A percentile compares a stretch with the other conserved stretches of the same genome.
These are phyloP conservation scores for Serranus cabrilla DNA, from an alignment of 2,797 vertebrate genomes.

Conservation along the genomic window DNA sequence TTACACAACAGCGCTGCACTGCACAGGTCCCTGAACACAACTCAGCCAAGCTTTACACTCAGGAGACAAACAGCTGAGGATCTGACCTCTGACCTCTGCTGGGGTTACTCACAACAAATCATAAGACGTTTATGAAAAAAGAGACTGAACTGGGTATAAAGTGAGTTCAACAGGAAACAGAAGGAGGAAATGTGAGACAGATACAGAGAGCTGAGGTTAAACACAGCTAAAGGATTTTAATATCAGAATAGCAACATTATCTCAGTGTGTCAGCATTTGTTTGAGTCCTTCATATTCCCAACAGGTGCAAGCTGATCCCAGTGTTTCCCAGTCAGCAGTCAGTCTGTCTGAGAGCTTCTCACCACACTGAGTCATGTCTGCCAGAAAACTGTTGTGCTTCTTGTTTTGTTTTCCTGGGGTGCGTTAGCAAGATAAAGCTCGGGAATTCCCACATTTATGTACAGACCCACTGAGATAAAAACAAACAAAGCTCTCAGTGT, in stretches of 20 bases:
- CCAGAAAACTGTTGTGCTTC: conserved; percentile 2
- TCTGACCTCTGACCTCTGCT: neutral
- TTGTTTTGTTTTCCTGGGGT: neutral
- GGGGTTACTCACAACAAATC: neutral
- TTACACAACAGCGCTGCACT: neutral
- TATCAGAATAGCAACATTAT: neutral
- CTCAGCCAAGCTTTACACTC: neutral
- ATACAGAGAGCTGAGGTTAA: conserved; percentile 7
- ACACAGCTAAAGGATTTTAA: neutral
- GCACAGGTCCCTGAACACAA: neutral
- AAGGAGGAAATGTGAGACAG: conserved; percentile 20
- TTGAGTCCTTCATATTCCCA: conserved; percentile 18
- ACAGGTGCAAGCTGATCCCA: conserved; percentile 52
- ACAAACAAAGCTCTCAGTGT: conserved; percentile 36
- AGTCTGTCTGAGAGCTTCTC: neutral
- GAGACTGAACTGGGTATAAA: neutral
- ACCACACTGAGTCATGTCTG: neutral
- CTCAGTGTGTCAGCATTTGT: conserved; percentile 22
- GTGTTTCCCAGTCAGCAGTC: conserved; percentile 30
- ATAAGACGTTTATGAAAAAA: neutral
- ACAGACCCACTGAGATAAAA: conserved; percentile 9
- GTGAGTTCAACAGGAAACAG: conserved; percentile 2
- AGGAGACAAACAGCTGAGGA: neutral
- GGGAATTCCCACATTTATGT: conserved; percentile 8
- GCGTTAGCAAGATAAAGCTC: neutral